Percentiles rank a stretch among this genome's conserved stretches.
Evolutionary conservation across 2,888 invertebrate species (phyloP).

Genomic region (Odontocolon sp.): DNA sequence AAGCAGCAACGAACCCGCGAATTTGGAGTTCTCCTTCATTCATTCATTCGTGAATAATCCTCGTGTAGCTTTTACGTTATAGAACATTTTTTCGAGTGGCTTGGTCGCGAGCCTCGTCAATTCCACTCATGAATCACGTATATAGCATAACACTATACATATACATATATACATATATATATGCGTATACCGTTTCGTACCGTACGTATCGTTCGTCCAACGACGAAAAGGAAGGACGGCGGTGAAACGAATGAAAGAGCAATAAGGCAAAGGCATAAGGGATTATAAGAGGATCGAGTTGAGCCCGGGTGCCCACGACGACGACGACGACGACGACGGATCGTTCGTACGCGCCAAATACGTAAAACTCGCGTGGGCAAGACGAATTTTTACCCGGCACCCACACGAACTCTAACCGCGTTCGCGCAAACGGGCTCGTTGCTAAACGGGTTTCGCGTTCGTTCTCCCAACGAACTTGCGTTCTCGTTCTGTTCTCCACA

Average conservation of each 20-base stretch:
- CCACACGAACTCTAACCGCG: conserved; percentile 62
- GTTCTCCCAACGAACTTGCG: conserved; percentile 18
- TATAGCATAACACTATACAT: background rate
- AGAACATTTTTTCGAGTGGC: background rate
- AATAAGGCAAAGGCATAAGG: background rate
- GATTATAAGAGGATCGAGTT: conserved; percentile 25
- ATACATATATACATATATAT: background rate
- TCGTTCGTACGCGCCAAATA: conserved; percentile 67
- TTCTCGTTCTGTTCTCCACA: background rate
- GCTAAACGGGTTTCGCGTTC: conserved; percentile 34
- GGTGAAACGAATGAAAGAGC: background rate
- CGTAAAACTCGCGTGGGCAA: conserved; percentile 72
- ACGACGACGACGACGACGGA: conserved; percentile 22
- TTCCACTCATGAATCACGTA: too few relatives aligned
- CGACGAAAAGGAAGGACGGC: background rate
- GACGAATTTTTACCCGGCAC: conserved; percentile 66
- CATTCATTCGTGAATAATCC: conserved; percentile 49
- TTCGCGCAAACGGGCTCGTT: conserved; percentile 47
- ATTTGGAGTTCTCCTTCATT: conserved; percentile 3
- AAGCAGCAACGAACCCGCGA: background rate
- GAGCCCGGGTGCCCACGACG: conserved; percentile 26
- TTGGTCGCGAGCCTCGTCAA: too few relatives aligned
- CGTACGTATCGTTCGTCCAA: background rate
- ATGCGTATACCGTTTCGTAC: background rate
- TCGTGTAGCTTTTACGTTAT: too few relatives aligned